Percentiles rank a stretch among this genome's conserved stretches.
Conservation (phyloP, 2,888 invertebrate genomes). For the Iphiclides podalirius region DNA sequence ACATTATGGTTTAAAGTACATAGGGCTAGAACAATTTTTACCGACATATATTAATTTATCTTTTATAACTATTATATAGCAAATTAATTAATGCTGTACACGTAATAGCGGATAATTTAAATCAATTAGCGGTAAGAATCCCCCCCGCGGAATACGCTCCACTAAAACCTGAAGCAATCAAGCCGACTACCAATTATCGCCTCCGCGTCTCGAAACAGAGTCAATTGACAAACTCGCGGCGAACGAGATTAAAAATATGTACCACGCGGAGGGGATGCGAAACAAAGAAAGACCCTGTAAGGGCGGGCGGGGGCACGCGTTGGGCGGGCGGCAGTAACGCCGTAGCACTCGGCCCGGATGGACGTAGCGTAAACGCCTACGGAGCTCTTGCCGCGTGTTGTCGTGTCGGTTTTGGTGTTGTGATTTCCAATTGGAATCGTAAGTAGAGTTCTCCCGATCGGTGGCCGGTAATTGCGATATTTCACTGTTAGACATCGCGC, state of each 20-base stretch:
- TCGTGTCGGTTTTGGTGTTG: conserved; percentile 47
- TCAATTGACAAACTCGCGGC: conserved; percentile 59
- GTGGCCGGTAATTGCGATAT: conserved; percentile 39
- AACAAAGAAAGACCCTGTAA: conserved; percentile 71
- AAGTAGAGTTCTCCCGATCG: conserved; percentile 14
- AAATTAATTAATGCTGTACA: conserved; percentile 1
- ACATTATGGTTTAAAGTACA: no score
- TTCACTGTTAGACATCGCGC: conserved; percentile 28
- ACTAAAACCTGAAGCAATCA: conserved; percentile 30
- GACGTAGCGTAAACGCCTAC: conserved; percentile 36
- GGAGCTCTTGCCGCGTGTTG: conserved; percentile 27
- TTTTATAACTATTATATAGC: neutral
- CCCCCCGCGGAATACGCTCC: conserved; percentile 19
- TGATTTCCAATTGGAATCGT: conserved; percentile 19
- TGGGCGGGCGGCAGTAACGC: conserved; percentile 61
- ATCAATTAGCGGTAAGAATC: conserved; percentile 18
- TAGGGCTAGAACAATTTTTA: no score
- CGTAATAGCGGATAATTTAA: conserved; percentile 11
- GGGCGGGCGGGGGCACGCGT: conserved; percentile 62
- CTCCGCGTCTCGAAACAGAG: conserved; percentile 31
- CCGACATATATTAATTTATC: no score
- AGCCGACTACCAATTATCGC: conserved; percentile 34
- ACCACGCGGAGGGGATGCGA: conserved; percentile 62
- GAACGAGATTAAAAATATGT: conserved; percentile 58
- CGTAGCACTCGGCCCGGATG: conserved; percentile 52